A percentile compares a stretch with the other conserved stretches of the same genome.
Conservation (phyloP, 2,888 invertebrate species). For the Polymixis lichenea region DNA sequence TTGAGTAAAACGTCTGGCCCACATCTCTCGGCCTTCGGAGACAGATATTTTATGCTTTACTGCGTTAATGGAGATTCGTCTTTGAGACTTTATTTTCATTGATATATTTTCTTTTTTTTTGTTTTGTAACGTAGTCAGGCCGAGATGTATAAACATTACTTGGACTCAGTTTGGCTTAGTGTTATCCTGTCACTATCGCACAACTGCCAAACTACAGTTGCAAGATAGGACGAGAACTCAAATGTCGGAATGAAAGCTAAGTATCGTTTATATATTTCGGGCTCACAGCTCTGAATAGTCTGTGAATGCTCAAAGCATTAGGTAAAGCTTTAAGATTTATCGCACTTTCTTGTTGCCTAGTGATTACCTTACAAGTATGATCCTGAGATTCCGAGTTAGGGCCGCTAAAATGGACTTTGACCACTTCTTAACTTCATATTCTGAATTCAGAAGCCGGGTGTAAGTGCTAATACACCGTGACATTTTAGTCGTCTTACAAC, state of each 20-base stretch:
- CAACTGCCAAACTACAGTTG: neutral
- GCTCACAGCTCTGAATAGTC: neutral
- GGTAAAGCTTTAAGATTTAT: neutral
- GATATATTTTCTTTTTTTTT: neutral
- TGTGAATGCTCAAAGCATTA: neutral
- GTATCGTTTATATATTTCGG: neutral
- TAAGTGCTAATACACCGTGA: too few relatives aligned
- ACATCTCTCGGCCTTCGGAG: conserved; percentile 15
- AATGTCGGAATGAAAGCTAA: neutral
- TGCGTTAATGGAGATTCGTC: conserved; percentile 6
- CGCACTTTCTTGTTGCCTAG: neutral
- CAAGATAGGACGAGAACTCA: neutral
- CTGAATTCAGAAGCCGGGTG: neutral
- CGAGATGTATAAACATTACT: too few relatives aligned
- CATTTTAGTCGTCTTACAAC: too few relatives aligned
- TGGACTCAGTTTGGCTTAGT: neutral
- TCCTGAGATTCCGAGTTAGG: neutral
- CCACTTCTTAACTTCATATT: neutral
- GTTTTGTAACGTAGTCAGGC: neutral
- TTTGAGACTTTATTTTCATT: neutral
- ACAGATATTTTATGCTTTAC: conserved; percentile 19
- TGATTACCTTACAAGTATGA: neutral
- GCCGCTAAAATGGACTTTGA: neutral
- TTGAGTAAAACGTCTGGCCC: conserved; percentile 20
- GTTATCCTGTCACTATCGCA: neutral